Conservation (phyloP, 2,797 vertebrate genomes). For the Moxostoma hubbsi region DNA sequence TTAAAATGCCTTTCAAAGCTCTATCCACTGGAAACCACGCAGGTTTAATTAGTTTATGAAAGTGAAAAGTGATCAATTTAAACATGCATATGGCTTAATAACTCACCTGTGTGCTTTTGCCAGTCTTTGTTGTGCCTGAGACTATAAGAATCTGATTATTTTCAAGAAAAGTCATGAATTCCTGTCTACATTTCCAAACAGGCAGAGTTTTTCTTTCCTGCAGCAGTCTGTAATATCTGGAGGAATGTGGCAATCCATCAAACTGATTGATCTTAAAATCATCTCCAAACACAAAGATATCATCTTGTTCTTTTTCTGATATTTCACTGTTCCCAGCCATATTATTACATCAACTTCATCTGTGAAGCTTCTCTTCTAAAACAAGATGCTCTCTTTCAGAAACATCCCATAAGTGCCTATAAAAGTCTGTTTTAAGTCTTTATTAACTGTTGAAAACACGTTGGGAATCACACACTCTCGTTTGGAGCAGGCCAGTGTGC, state of each 20-base stretch:
- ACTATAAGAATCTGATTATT: slow-evolving; percentile 83
- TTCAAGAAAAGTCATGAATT: slow-evolving; percentile 82
- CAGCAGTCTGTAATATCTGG: slow-evolving; percentile 85
- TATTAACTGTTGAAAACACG: background rate
- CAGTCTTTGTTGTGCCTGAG: slow-evolving; percentile 82
- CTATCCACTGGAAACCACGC: too few relatives aligned
- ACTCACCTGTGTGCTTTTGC: slow-evolving; percentile 92
- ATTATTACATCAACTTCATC: slow-evolving; percentile 34
- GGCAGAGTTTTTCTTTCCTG: slow-evolving; percentile 84
- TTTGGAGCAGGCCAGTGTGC: background rate
- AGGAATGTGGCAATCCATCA: slow-evolving; percentile 91
- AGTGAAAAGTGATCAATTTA: background rate
- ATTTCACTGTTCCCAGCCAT: slow-evolving; percentile 69
- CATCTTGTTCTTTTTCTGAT: slow-evolving; percentile 67
- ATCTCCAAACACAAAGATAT: slow-evolving; percentile 79
- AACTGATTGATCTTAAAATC: slow-evolving; percentile 91
- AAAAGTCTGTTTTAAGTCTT: background rate
- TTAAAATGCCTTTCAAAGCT: too few relatives aligned
- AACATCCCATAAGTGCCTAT: background rate
- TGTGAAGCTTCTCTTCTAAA: background rate
- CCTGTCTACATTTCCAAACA: slow-evolving; percentile 80
- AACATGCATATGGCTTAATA: too few relatives aligned
- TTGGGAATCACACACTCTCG: background rate
- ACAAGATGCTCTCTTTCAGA: background rate
- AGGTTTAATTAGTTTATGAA: too few relatives aligned